A percentile compares a stretch with the other conserved stretches of the same genome.
These are phyloP conservation scores for Phymorhynchus buccinoides DNA, from an alignment of 1,140 invertebrate genomes.

Conservation along the genomic window DNA sequence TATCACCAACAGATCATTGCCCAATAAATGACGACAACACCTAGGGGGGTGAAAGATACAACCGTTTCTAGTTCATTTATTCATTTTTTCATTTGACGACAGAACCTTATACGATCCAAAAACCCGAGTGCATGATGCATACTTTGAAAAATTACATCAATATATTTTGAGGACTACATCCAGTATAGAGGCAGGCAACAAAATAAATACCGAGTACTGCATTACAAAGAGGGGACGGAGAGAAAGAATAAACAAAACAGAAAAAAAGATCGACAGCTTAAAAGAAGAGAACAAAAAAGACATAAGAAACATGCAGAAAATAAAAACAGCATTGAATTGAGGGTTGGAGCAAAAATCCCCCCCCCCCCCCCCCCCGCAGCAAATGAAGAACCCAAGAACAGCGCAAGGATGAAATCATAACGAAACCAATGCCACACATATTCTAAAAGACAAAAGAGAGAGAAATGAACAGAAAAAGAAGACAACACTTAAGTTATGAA, in stretches of 20 bases:
- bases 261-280: too few species aligned
- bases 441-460: not conserved
- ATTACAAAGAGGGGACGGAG: conserved; percentile 25
- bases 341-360: not conserved
- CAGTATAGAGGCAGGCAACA: conserved; percentile 21
- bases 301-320: conserved; percentile 11
- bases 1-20: not conserved
- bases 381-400: conserved; percentile 29
- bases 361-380: not conserved
- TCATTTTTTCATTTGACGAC: not conserved
- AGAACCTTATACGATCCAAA: not conserved
- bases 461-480: not conserved
- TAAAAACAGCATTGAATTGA: not conserved
- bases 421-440: conserved; percentile 33
- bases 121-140: not conserved
- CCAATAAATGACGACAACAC: not conserved
- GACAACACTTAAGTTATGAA: too few species aligned
- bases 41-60: not conserved
- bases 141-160: conserved; percentile 5
- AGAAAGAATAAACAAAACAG: conserved; percentile 30
- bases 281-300: conserved; percentile 36
- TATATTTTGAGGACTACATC: conserved; percentile 20
- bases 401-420: conserved; percentile 23
- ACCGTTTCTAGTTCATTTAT: not conserved
- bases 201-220: conserved; percentile 29